These are phyloP conservation scores for Subanguina moxae DNA, from an alignment of 1,140 invertebrate genomes.

Conservation along the genomic window DNA sequence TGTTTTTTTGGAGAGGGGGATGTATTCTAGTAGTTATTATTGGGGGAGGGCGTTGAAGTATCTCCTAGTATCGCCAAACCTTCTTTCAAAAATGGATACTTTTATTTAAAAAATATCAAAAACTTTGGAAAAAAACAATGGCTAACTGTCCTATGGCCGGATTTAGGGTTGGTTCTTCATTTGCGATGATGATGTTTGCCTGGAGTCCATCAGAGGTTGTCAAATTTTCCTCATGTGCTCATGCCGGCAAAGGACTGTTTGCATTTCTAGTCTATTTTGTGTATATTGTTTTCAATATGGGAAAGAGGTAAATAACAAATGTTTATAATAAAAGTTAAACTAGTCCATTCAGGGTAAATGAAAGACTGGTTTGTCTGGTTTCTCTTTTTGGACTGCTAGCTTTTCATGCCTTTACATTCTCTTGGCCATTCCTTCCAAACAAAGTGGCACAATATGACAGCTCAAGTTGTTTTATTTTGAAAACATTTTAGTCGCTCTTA, in stretches of 20 bases:
- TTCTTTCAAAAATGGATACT: no score
- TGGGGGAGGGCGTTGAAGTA: no score
- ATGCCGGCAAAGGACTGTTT: conserved; percentile 16
- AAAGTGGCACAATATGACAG: conserved; percentile 16
- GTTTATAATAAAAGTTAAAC: no score
- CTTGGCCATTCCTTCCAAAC: conserved; percentile 34
- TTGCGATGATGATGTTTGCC: conserved; percentile 44
- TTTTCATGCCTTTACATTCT: conserved; percentile 38
- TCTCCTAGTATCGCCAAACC: no score
- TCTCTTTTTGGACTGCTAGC: conserved; percentile 19
- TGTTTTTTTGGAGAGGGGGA: no score
- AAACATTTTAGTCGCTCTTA: no score
- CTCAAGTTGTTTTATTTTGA: conserved; percentile 14
- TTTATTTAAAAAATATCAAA: background rate
- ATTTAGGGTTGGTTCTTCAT: conserved; percentile 32
- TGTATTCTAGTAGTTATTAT: no score
- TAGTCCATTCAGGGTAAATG: conserved; percentile 32
- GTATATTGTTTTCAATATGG: conserved; percentile 38
- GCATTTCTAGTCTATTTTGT: conserved; percentile 17
- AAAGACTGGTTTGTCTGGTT: conserved; percentile 16
- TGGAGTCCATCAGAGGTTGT: conserved; percentile 27
- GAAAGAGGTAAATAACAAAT: conserved; percentile 21
- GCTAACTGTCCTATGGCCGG: no score
- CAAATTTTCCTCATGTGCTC: conserved; percentile 23
- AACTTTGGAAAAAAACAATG: no score